These are phyloP conservation scores for Drosophila macrospina DNA, from an alignment of 2,888 invertebrate genomes.

Conservation along the genomic window DNA sequence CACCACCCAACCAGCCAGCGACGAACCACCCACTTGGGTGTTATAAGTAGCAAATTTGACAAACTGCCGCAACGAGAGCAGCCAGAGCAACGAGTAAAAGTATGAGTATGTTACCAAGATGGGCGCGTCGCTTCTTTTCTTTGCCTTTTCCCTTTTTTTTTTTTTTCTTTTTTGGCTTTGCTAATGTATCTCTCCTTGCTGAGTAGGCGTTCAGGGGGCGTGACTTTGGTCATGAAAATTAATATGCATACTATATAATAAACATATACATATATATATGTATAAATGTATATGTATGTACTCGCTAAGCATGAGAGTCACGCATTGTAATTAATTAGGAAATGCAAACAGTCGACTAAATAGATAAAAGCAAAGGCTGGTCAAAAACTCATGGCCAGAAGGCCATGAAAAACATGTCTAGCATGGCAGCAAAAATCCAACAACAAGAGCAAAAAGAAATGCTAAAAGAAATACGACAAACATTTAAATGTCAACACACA, in stretches of 20 bases:
- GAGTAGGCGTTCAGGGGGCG: too few species aligned
- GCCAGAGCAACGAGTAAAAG: constrained; percentile 11
- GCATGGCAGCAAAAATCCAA: constrained; percentile 12
- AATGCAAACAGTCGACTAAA: constrained; percentile 74
- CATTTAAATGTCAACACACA: constrained; percentile 43
- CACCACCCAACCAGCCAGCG: not conserved
- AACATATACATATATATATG: constrained; percentile 8
- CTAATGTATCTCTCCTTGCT: too few species aligned
- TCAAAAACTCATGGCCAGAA: constrained; percentile 24
- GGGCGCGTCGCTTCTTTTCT: constrained; percentile 26
- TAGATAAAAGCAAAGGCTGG: constrained; percentile 61
- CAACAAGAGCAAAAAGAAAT: constrained; percentile 14
- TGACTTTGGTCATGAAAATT: constrained; percentile 24
- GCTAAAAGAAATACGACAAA: constrained; percentile 33
- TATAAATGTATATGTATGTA: constrained; percentile 28
- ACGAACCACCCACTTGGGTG: constrained; percentile 26
- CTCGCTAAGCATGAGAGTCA: constrained; percentile 71
- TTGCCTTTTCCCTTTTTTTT: not conserved
- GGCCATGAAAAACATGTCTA: constrained; percentile 33
- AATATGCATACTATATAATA: constrained; percentile 25
- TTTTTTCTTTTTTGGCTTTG: not conserved
- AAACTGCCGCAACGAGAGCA: constrained; percentile 58
- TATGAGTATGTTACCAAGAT: not conserved
- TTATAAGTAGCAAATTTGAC: constrained; percentile 70
- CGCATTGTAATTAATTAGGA: constrained; percentile 77